Evolutionary conservation across 1,140 invertebrate genomes (phyloP), one percentile per base, ranked within the genome.

Genomic region (Ips typographus): DNA sequence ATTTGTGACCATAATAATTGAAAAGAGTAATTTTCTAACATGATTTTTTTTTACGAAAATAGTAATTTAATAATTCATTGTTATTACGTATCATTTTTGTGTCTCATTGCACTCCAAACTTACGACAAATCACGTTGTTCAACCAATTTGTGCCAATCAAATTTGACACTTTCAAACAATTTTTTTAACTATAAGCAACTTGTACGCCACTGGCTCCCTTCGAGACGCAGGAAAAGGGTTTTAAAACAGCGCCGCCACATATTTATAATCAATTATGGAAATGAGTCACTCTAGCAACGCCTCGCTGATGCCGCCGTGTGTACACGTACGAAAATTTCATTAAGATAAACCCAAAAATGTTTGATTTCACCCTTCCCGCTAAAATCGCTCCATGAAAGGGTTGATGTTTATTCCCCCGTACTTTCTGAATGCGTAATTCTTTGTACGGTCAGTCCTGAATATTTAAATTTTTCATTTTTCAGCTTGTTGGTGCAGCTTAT

Each of bases 261-360:
- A 70, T 70, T 70, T 70, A 70, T 70, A 70, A 70, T 70, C 68
- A 70, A 70, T 70, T 70, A 70, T 70, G 68, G 68, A 70, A 70
- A 70, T 70, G 68, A 70, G 68, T 70, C 68, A 58, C 60, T 70
- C 68, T 42, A 59, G 68, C 66, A 68, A 68, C 66, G 68, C 68
- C 65, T 68, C 65, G 65, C 52, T 59, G 43, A 56, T 53, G 52
- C 57, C 40, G 51, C 39, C 58, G 58, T 68, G 66, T 68, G 66
- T 68, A 68, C 68, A 64, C 61, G 68, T 70, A 70, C 68, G 68
- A 70, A 70, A 70, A 70, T 70, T 70, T 70, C 68, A 70, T 70
- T 70, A 70, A 70, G 68, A 70, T 70, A 70, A 70, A 70, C 60
- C 68, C 68, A 70, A 70, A 70, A 70, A 70, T 70, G 68, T 70